Evolutionary conservation across 2,113 vertebrate genomes (phyloP), one percentile per base, ranked within the genome.

Genomic region (Meleagris gallopavo): DNA sequence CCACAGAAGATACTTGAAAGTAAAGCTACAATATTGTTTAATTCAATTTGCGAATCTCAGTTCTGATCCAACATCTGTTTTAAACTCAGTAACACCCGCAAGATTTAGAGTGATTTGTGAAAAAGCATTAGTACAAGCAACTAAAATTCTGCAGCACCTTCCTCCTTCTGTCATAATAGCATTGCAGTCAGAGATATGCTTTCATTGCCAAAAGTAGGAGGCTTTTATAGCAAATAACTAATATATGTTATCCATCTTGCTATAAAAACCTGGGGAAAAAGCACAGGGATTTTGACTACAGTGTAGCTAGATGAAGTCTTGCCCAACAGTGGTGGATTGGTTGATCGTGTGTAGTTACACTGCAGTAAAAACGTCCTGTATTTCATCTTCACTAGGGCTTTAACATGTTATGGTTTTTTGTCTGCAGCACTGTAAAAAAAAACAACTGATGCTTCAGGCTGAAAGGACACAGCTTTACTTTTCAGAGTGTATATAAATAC

Each of bases 301-400:
- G n/a, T 40, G 50, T n/a, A 64, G 52, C 48, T 67, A 74, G 79
- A 91, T 0, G 1, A 85, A 76, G 65, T 67, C 60, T 83, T 1
- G 7, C 10, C 41, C 32, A 89, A 69, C 50, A 18, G 67, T 76
- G 64, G 32, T 60, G 29, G 60, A 71, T 85, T 89, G 55, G 72
- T 57, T 93, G 75, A 86, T 54, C 11, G 0, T 72, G 61, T 71
- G 65, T 69, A 69, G 66, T 48, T 85, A 92, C 69, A 77, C 38
- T 67, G 61, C 46, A 86, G 60, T 95, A 88, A 86, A 95, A 93
- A 77, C 7, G 17, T 64, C 43, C 82, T 91, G 75, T 67, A 74
- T 94, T 92, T 93, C 43, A 75, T 65, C 75, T 48, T 52, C 64
- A 67, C 82, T 55, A 36, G 24, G 57, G n/a, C 27, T 94, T 78